A percentile compares a stretch with the other conserved stretches of the same genome.
phyloP scores from a whole-genome alignment of 2,113 vertebrate species.

The Dicrurus megarhynchus region DNA sequence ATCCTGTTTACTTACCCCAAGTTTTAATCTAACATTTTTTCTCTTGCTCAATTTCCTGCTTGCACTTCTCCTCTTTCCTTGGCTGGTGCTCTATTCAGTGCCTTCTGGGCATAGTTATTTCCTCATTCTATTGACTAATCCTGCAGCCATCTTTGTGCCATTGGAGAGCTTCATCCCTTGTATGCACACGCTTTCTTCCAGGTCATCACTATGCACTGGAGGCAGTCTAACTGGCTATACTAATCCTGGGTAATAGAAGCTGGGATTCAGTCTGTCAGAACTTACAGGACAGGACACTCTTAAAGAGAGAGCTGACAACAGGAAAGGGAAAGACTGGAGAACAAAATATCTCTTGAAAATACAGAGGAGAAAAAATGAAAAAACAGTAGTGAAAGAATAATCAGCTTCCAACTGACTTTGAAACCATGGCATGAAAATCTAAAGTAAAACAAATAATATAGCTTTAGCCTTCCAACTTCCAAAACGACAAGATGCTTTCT shows the following conservation, averaged over 20 bases:
- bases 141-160: neutral
- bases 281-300: neutral
- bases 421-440: neutral
- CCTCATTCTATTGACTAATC: neutral
- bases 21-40: slow-evolving; percentile 17
- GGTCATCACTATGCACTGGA: neutral
- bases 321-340: neutral
- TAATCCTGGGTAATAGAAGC: neutral
- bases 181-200: neutral
- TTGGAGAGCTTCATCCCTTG: neutral
- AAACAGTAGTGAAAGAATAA: neutral
- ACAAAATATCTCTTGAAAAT: neutral
- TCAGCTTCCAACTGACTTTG: neutral
- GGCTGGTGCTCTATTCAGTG: neutral
- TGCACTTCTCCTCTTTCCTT: neutral
- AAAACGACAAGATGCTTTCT: neutral
- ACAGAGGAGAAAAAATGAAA: neutral
- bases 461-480: neutral
- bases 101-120: neutral
- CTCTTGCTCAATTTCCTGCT: slow-evolving; percentile 17
- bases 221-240: neutral
- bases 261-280: neutral
- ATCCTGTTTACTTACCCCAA: neutral
- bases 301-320: neutral
- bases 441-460: neutral